Evolutionary conservation across 2,888 invertebrate genomes (phyloP), one percentile per base, ranked within the genome.

Genomic region (Amphipoea oculea): DNA sequence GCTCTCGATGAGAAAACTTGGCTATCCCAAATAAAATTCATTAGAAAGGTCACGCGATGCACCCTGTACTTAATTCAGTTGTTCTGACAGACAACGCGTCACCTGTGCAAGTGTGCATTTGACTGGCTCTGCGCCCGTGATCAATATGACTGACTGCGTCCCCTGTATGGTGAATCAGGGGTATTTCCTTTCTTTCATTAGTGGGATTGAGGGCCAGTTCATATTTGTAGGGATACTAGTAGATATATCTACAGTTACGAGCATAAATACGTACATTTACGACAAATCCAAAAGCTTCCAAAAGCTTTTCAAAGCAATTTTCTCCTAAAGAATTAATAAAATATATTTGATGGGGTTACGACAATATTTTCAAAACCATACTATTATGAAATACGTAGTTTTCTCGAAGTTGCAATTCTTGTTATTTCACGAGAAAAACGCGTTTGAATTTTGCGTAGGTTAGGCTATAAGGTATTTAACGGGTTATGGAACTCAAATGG

Each of bases 131-230:
- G 23, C 29, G 71, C 70, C 62, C 45, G n/a, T 63, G 42, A 57
- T 69, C 57, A 42, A 72, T 68, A 69, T 57, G 51, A 40, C 48
- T 48, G 42, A 51, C 69, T 70, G 57, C 36, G 36, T 65, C 78
- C 84, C 78, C 66, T 45, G 17, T 51, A n/a, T 42, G 48, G 65
- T 81, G 81, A 81, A 36, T 84, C 78, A 71, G n/a, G 51, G 70
- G 78, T 78, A 66, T 81, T 78, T 78, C 78, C 79, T 67, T 54
- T 17, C n/a, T 20, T 29, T 57, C 29, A 23, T 36, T 54, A 6
- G 12, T 12, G 14, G 42, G 7, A 23, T 29, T 65, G 4, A 36
- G 3, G 11, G 51, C 7, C 51, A n/a, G 12, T 51, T 23, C 12
- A 36, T 12, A 67, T 23, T 45, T 42, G n/a, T 71, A 3, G 20